These are phyloP conservation scores for Propithecus perrieri DNA, from an alignment of 2,797 vertebrate species.

Conservation along the genomic window DNA sequence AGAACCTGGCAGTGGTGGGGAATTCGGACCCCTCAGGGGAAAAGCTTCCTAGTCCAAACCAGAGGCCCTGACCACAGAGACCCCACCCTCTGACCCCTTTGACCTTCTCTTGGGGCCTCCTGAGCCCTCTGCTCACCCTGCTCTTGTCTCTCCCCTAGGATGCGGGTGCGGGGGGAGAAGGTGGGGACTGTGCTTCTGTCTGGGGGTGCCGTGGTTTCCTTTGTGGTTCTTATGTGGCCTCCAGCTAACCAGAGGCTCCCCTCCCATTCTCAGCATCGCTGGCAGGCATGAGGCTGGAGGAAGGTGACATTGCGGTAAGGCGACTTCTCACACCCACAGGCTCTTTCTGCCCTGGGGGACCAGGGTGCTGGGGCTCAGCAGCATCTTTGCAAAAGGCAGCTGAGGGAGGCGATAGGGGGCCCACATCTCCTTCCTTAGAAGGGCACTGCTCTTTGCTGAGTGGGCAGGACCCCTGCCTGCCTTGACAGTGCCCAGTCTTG, in stretches of 20 bases:
- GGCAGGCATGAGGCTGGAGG: constrained; percentile 95
- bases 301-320: constrained; percentile 95
- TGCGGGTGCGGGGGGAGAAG: not conserved
- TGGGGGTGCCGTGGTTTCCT: not conserved
- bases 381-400: not conserved
- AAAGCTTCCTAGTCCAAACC: not conserved
- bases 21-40: not conserved
- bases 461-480: not conserved
- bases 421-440: not conserved
- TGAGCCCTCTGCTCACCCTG: not conserved
- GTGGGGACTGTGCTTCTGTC: not conserved
- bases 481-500: not conserved
- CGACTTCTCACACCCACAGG: not conserved
- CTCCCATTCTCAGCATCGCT: constrained; percentile 90
- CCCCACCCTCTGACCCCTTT: not conserved
- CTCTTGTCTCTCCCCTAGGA: not conserved
- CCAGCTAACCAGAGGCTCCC: constrained; percentile 49
- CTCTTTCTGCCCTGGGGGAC: not conserved
- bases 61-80: not conserved
- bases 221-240: not conserved
- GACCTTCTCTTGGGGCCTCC: not conserved
- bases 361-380: not conserved
- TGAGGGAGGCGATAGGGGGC: not conserved
- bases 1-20: not conserved
- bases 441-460: not conserved